Evolutionary conservation across 2,113 vertebrate genomes (phyloP).

Genomic region (Polypterus senegalus): DNA sequence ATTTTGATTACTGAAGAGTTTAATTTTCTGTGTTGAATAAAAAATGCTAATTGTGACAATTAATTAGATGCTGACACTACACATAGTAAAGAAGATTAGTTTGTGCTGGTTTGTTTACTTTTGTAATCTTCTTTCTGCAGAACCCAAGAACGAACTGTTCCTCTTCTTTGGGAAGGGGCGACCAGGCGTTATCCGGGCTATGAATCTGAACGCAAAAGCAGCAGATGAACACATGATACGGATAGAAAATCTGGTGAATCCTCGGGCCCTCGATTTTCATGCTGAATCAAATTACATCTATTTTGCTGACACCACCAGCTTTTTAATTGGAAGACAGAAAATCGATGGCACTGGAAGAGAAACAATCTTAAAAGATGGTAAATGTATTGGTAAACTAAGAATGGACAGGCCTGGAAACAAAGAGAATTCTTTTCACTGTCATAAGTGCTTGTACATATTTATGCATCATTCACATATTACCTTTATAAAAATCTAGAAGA

Average conservation of each 20-base stretch:
- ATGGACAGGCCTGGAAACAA: too few species aligned
- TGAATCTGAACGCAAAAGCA: conserved; percentile 88
- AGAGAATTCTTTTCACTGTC: too few species aligned
- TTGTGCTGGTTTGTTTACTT: conserved; percentile 38
- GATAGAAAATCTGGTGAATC: conserved; percentile 89
- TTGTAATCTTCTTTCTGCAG: conserved; percentile 61
- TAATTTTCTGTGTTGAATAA: conserved; percentile 41
- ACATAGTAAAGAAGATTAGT: conserved; percentile 43
- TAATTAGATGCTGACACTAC: conserved; percentile 48
- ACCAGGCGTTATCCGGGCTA: conserved; percentile 82
- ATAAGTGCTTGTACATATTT: too few species aligned
- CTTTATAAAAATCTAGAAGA: too few species aligned
- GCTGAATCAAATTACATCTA: conserved; percentile 84
- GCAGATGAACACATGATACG: conserved; percentile 86
- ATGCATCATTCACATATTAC: too few species aligned
- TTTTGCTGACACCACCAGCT: conserved; percentile 96
- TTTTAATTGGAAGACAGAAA: conserved; percentile 89
- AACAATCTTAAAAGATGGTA: conserved; percentile 93
- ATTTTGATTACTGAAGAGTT: conserved; percentile 41
- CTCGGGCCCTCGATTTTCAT: conserved; percentile 87
- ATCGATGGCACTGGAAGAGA: conserved; percentile 79
- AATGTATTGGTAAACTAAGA: conserved; percentile 19
- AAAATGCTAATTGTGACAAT: conserved; percentile 41
- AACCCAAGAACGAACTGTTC: conserved; percentile 89
- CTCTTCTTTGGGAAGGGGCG: conserved; percentile 96